Base-by-base conservation (phyloP, 2,113 vertebrate genomes). In the Hippotragus niger region DNA sequence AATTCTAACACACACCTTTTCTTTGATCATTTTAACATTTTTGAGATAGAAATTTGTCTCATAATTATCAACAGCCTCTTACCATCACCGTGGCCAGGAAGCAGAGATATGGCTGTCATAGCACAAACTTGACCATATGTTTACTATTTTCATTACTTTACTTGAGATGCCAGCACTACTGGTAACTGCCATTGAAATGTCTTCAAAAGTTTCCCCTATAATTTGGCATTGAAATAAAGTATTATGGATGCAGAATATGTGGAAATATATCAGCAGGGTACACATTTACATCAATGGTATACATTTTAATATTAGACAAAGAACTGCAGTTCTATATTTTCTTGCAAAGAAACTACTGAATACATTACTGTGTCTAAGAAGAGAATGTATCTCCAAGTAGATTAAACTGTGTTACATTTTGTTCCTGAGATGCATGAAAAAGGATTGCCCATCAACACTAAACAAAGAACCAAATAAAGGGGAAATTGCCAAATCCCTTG, bases 141-240 rank as follows among this genome's bases (percentile, higher is more conserved):
- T 82, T n/a, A 62, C 36, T 53, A 31, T 40, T 93, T 64, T 82
- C 29, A 71, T 29, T 33, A 23, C 19, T 52, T 78, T 40, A 14
- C 23, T 91, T 43, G 19, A 45, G 19, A 58, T 62, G 40, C 12
- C 27, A 58, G 17, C 10, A 36, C 7, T 67, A 50, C 60, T 87
- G 90, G 21, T 52, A 82, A 53, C 21, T 67, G 45, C 78, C 90
- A 82, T 40, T 91, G 52, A 96, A 84, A 71, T 50, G 50, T 67
- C 76, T 95, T 62, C 88, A 64, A 15, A 95, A 83, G 4, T n/a
- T 88, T 64, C 14, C 55, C 2, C 40, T 93, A 16, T 95, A 80
- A 94, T 85, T 94, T 98, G 53, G 29, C 84, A 67, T 19, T 83
- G 62, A 88, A 88, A 71, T 85, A n/a, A 90, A 81, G 45, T 80